Conservation (phyloP, 1,140 invertebrate species). For the Marisa cornuarietis region DNA sequence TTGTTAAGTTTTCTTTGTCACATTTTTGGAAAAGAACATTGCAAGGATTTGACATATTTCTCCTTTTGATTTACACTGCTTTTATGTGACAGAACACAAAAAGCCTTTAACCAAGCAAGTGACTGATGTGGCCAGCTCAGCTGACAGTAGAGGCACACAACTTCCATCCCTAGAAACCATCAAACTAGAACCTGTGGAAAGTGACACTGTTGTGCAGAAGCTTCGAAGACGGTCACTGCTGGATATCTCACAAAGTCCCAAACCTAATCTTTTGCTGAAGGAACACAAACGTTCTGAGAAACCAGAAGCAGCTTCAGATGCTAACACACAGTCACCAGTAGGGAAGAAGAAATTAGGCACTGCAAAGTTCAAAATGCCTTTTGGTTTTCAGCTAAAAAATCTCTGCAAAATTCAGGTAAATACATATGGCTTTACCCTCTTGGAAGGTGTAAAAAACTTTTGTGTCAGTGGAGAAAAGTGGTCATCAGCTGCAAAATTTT, state of each 20-base stretch:
- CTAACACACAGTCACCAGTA: neutral
- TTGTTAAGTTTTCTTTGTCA: too few relatives aligned
- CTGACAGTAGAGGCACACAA: neutral
- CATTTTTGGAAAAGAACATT: too few relatives aligned
- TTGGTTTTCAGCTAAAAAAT: conserved; percentile 30
- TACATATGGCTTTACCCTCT: neutral
- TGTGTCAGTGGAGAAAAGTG: neutral
- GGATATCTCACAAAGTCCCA: conserved; percentile 47
- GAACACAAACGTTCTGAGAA: neutral
- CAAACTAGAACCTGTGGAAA: conserved; percentile 11
- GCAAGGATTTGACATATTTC: too few relatives aligned
- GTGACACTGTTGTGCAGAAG: conserved; percentile 5
- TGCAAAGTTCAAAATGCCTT: conserved; percentile 37
- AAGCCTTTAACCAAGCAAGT: too few relatives aligned
- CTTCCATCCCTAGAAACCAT: conserved; percentile 8
- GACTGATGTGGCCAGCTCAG: too few relatives aligned
- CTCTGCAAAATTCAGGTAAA: conserved; percentile 47
- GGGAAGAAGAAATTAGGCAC: neutral
- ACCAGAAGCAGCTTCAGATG: conserved; percentile 2
- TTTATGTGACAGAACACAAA: too few relatives aligned
- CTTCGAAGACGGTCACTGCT: conserved; percentile 43
- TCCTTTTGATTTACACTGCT: too few relatives aligned
- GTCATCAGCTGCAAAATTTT: neutral
- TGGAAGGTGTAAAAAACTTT: too few relatives aligned
- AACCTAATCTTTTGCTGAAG: conserved; percentile 43